Evolutionary conservation across 2,797 vertebrate species (phyloP), one percentile per base, ranked within the genome.

Genomic region (Ctenochaetus hawaiiensis): DNA sequence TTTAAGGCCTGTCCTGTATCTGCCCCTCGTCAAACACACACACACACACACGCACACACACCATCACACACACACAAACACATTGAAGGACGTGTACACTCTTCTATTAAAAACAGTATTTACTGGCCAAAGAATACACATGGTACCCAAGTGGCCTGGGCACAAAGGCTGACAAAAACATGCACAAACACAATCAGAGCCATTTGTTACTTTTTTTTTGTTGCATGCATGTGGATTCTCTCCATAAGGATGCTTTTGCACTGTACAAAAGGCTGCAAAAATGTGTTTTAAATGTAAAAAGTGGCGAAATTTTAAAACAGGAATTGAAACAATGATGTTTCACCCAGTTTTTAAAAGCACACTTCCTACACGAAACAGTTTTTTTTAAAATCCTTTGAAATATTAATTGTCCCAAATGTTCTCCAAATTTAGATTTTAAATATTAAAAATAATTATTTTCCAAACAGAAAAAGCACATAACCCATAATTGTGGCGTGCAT

Each of bases 1-100:
- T 89, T 92, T 84, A 95, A 90, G 81, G 89, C 85, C 89, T 87
- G 91, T 93, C 89, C 88, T 84, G 91, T 89, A 87, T 92, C 93
- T 91, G 89, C 89, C 87, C 87, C 87, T 91, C 72, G 78, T 92
- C 93, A 93, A 91, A 91, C 86, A 91, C 87, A 80, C 85, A 81
- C 87, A 75, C 76, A 83, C 67, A 80, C n/a, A n/a, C n/a, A n/a
- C n/a, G 61, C 60, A 72, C 48, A 37, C 56, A 54, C 72, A 76
- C 69, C 59, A 56, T 62, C 53, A 65, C 60, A 72, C 48, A 37
- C 56, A 54, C 72, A 76, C 69, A 81, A 58, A 83, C 79, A 82
- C 62, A 67, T 12, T 18, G 67, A 66, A 76, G 66, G 72, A 89
- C 73, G 54, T 81, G 77, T 51, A 85, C 89, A 87, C 80, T 87